phyloP scores from a whole-genome alignment of 2,888 invertebrate species.

The Pristionchus fissidentatus region DNA sequence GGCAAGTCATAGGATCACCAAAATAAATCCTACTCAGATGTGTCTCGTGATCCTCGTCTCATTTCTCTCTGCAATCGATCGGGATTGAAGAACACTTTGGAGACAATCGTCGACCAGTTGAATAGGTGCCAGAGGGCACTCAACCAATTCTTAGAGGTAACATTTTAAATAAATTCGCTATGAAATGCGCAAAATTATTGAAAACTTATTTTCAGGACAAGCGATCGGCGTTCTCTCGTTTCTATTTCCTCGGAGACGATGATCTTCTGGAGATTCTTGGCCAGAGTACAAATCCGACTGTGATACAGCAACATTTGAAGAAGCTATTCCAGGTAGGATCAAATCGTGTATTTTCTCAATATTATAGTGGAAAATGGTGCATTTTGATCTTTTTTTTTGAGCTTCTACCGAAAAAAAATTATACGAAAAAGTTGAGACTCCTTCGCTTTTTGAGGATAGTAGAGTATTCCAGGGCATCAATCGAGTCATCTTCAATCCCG shows the following conservation, averaged over 20 bases:
- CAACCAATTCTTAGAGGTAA: constrained; percentile 91
- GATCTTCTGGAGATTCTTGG: constrained; percentile 95
- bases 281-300: constrained; percentile 88
- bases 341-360: background rate
- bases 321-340: constrained; percentile 87
- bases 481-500: constrained; percentile 82
- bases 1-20: background rate
- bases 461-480: constrained; percentile 81
- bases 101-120: constrained; percentile 88
- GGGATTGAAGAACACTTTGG: constrained; percentile 84
- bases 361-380: background rate
- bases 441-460: no score
- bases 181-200: background rate
- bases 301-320: constrained; percentile 92
- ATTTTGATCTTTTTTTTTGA: background rate
- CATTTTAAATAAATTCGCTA: background rate
- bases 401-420: background rate
- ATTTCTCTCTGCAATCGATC: constrained; percentile 83
- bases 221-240: constrained; percentile 91
- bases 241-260: constrained; percentile 97
- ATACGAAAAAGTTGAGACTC: background rate
- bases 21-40: constrained; percentile 81
- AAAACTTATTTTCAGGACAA: constrained; percentile 83
- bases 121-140: constrained; percentile 92
- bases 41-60: constrained; percentile 86